phyloP scores from a whole-genome alignment of 2,888 invertebrate species.

The Theristus sp. region DNA sequence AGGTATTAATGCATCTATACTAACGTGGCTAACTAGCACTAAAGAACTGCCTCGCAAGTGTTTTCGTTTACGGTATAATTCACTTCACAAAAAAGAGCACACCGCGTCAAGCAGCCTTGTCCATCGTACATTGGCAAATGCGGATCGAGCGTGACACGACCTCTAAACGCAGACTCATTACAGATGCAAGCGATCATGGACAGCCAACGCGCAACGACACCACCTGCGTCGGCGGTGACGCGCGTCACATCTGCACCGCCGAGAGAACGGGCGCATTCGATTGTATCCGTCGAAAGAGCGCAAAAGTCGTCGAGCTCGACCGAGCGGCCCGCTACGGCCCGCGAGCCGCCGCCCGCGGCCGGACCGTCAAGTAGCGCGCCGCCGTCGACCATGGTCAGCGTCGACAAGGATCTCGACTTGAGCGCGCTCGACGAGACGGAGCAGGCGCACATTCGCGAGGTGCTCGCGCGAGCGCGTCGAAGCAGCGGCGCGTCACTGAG shows the following conservation, averaged over 20 bases:
- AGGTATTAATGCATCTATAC: too few species aligned
- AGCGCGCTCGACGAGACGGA: background rate
- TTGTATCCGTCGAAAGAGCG: background rate
- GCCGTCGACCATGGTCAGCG: background rate
- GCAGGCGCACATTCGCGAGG: background rate
- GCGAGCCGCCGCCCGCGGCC: background rate
- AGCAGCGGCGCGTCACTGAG: background rate
- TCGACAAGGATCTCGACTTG: background rate
- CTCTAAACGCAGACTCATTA: too few species aligned
- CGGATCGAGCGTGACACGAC: too few species aligned
- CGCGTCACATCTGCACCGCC: background rate
- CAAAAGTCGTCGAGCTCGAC: too few species aligned
- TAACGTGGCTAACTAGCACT: too few species aligned
- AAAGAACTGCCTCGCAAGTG: too few species aligned
- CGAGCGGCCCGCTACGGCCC: too few species aligned
- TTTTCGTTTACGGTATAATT: too few species aligned
- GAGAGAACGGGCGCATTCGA: background rate
- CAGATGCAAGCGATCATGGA: background rate
- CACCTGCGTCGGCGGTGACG: too few species aligned
- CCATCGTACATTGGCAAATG: too few species aligned
- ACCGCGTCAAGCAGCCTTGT: too few species aligned
- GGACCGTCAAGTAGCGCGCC: background rate
- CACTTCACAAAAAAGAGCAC: too few species aligned
- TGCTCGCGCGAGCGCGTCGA: background rate
- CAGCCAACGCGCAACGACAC: background rate